Conservation (phyloP, 2,113 vertebrate species). For the Chaetodon trifascialis region DNA sequence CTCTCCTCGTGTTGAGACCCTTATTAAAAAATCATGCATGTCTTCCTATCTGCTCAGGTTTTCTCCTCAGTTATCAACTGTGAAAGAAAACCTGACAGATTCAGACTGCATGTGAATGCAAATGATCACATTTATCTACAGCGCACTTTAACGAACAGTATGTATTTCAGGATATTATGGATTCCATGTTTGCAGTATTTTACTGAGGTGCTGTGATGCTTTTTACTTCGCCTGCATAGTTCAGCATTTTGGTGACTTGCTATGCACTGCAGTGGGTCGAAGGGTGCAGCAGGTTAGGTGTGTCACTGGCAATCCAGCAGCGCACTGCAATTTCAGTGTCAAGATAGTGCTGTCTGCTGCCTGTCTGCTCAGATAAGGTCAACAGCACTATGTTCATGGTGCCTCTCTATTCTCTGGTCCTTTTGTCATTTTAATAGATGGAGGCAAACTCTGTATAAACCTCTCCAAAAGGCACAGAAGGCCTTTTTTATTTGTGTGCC, state of each 20-base stretch:
- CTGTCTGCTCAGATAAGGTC: conserved; percentile 24
- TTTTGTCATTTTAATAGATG: conserved; percentile 19
- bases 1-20: conserved; percentile 29
- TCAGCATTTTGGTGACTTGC: conserved; percentile 15
- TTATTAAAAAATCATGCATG: conserved; percentile 36
- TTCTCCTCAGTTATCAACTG: background rate
- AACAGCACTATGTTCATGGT: background rate
- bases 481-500: background rate
- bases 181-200: conserved; percentile 31
- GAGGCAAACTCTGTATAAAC: background rate
- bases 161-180: background rate
- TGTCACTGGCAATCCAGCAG: conserved; percentile 25
- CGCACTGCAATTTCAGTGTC: conserved; percentile 24
- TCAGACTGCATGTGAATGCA: conserved; percentile 35
- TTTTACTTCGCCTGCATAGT: conserved; percentile 13
- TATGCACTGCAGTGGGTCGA: background rate
- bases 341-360: conserved; percentile 21
- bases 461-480: background rate
- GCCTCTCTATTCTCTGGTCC: conserved; percentile 3
- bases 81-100: conserved; percentile 24
- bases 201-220: conserved; percentile 1
- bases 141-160: background rate
- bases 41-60: conserved; percentile 19
- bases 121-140: conserved; percentile 30
- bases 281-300: conserved; percentile 29